Evolutionary conservation across 2,113 vertebrate genomes (phyloP), one percentile per base, ranked within the genome.

Genomic region (Lamprotornis superbus): DNA sequence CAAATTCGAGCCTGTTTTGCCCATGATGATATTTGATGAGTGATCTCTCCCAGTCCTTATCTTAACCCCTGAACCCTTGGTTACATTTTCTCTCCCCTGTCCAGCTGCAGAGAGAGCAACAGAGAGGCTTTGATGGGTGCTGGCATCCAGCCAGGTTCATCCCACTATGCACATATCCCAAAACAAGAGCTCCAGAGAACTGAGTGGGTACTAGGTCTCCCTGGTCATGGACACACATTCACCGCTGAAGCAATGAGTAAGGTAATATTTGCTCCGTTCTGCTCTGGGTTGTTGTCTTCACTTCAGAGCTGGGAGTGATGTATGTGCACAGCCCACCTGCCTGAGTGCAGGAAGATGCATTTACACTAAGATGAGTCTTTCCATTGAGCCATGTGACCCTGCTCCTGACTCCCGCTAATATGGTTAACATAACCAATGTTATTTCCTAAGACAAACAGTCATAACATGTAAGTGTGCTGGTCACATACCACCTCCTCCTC

Each of bases 361-460:
- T 79, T 79, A 71, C n/a, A 44, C 21, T 16, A 61, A 83, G 39
- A 83, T 15, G 9, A 71, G 11, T 33, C 27, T 83, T 89, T 56
- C 35, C 18, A 50, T 0, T 44, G 60, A 89, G n/a, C 35, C 42
- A 19, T 10, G 40, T 39, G 55, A 47, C 21, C 44, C 68, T 65
- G 23, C 15, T 89, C 24, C 56, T 79, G n/a, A 68, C 25, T 63
- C 15, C 44, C 47, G 33, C 23, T 28, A 44, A 61, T 23, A 75
- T 0, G 20, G 33, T 50, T 55, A 46, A 30, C 35, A 67, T 11
- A 46, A 55, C 31, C 63, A 81, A 25, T 0, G 1, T 24, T n/a
- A 40, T 28, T 77, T 81, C 59, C 59, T 53, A 49, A 33, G 55
- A 76, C 15, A 64, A 74, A 73, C 2, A 5, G 23, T 11, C 33